phyloP scores from a whole-genome alignment of 2,113 vertebrate genomes.

The Manacus vitellinus region DNA sequence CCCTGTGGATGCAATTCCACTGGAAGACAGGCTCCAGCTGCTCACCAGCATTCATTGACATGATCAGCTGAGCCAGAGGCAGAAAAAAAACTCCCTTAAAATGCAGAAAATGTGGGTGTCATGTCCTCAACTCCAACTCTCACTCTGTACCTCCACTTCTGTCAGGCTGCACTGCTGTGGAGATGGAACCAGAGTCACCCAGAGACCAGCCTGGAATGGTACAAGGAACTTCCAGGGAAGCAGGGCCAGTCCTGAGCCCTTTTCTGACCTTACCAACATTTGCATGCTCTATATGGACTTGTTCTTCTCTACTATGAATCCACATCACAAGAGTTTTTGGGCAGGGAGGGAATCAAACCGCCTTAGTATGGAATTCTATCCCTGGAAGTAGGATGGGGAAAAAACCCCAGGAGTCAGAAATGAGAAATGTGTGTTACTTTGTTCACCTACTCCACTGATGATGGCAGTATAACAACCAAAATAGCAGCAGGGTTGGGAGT shows the following conservation, averaged over 20 bases:
- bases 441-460: neutral
- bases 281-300: neutral
- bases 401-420: neutral
- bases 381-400: neutral
- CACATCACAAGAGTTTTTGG: fast-evolving
- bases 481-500: neutral
- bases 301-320: neutral
- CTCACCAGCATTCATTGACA: neutral
- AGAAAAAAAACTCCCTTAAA: neutral
- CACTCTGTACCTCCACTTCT: too few species aligned
- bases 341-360: neutral
- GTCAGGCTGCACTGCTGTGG: neutral
- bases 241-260: neutral
- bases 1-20: neutral
- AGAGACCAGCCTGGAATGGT: neutral
- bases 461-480: neutral
- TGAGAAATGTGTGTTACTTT: neutral
- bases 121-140: neutral
- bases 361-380: too few species aligned
- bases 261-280: neutral
- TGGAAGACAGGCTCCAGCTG: neutral
- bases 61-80: neutral
- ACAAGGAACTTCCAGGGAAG: neutral
- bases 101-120: neutral
- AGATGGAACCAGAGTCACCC: neutral